phyloP scores from a whole-genome alignment of 2,113 vertebrate genomes.

The Nibea coibor region DNA sequence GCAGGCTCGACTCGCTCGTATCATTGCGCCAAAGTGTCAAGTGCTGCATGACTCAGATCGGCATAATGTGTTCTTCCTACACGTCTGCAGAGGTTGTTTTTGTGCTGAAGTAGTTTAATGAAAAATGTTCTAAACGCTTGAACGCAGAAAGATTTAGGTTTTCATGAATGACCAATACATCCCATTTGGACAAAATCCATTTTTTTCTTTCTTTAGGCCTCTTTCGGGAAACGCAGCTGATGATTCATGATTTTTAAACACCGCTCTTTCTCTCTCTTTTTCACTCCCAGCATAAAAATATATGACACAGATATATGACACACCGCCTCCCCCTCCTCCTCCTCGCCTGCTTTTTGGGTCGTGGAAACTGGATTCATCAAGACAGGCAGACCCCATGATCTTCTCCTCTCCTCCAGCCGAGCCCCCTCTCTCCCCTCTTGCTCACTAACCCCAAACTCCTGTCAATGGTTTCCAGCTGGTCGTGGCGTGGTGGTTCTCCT shows the following conservation, averaged over 20 bases:
- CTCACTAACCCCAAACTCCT: conserved; percentile 64
- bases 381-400: conserved; percentile 48
- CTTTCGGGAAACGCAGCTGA: conserved; percentile 53
- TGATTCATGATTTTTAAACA: conserved; percentile 60
- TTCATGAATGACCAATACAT: conserved; percentile 49
- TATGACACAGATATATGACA: conserved; percentile 44
- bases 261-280: not conserved
- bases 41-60: conserved; percentile 51
- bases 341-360: conserved; percentile 19
- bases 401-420: conserved; percentile 11
- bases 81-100: conserved; percentile 46
- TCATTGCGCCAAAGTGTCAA: conserved; percentile 20
- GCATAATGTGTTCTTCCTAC: conserved; percentile 44
- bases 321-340: conserved; percentile 51
- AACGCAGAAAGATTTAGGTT: conserved; percentile 32
- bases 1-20: conserved; percentile 12
- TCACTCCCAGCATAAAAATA: conserved; percentile 42
- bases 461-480: conserved; percentile 81
- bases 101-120: conserved; percentile 3
- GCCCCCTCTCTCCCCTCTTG: conserved; percentile 44
- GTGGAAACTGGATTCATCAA: conserved; percentile 40
- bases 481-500: conserved; percentile 52
- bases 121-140: not conserved
- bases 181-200: conserved; percentile 8
- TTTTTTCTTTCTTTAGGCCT: conserved; percentile 15